Conservation (phyloP, 2,797 vertebrate genomes). For the Crenichthys baileyi region DNA sequence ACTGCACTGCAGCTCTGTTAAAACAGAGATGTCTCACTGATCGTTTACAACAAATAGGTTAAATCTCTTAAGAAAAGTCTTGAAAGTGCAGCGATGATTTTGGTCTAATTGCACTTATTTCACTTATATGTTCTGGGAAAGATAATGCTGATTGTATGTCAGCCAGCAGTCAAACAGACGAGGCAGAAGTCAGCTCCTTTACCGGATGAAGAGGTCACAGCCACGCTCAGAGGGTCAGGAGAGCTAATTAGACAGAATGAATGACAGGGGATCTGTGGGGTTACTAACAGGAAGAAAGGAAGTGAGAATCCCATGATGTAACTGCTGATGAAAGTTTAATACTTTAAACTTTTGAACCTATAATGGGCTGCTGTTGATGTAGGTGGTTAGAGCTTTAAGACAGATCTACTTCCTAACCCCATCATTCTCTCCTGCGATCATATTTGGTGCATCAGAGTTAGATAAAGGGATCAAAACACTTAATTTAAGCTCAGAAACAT, state of each 20-base stretch:
- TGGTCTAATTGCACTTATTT: not conserved
- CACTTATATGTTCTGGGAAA: not conserved
- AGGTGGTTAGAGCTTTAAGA: constrained; percentile 13
- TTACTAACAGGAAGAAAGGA: constrained; percentile 62
- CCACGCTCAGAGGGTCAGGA: constrained; percentile 63
- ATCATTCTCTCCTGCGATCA: constrained; percentile 4
- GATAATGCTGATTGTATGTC: constrained; percentile 5
- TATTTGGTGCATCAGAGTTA: constrained; percentile 13
- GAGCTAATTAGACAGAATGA: constrained; percentile 73
- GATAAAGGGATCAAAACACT: constrained; percentile 2
- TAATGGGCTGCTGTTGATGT: constrained; percentile 12
- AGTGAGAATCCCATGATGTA: constrained; percentile 53
- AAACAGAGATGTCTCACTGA: not conserved
- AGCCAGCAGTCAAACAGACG: constrained; percentile 55
- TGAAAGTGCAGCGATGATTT: too few relatives aligned
- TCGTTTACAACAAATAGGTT: not conserved
- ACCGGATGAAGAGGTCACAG: constrained; percentile 62
- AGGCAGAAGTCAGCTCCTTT: constrained; percentile 58
- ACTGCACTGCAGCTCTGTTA: constrained; percentile 2
- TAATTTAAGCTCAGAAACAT: constrained; percentile 28
- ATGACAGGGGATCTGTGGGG: constrained; percentile 59
- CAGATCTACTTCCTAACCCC: constrained; percentile 32
- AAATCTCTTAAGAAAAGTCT: not conserved
- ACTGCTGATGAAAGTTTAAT: constrained; percentile 40
- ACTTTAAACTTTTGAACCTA: constrained; percentile 35